phyloP scores from a whole-genome alignment of 2,888 invertebrate species.

The Argyresthia goedartella region DNA sequence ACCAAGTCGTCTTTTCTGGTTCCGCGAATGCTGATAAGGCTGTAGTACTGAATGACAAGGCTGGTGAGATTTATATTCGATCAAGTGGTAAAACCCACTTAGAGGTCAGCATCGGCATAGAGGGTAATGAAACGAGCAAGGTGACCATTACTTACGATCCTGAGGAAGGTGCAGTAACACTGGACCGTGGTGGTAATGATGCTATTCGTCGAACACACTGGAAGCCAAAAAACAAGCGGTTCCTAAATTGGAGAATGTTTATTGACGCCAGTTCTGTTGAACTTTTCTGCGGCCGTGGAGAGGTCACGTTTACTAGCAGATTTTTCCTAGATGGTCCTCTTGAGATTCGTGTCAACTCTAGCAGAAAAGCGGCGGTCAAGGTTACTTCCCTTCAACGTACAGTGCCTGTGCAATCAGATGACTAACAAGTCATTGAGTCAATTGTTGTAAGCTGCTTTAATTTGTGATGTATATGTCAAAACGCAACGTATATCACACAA shows the following conservation, averaged over 20 bases:
- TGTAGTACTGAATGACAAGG: constrained; percentile 25
- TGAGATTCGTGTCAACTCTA: constrained; percentile 16
- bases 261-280: constrained; percentile 48
- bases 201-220: constrained; percentile 37
- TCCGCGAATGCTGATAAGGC: constrained; percentile 14
- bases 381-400: constrained; percentile 27
- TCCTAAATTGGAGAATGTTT: constrained; percentile 25
- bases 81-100: constrained; percentile 21
- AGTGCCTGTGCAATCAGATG: constrained; percentile 7
- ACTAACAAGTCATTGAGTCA: background rate
- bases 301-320: constrained; percentile 40
- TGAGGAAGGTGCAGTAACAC: constrained; percentile 22
- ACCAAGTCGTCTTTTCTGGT: too few relatives aligned
- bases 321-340: constrained; percentile 30
- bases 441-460: too few relatives aligned
- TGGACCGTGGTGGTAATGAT: constrained; percentile 43
- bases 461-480: too few relatives aligned
- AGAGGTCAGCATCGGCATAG: constrained; percentile 25
- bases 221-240: constrained; percentile 21
- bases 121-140: constrained; percentile 10
- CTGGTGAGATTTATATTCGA: constrained; percentile 32
- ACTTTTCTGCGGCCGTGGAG: constrained; percentile 37
- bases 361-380: constrained; percentile 13
- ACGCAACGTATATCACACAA: too few relatives aligned
- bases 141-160: background rate